Evolutionary conservation across 2,888 invertebrate genomes (phyloP).

Genomic region (Dermolepida albohirtum): DNA sequence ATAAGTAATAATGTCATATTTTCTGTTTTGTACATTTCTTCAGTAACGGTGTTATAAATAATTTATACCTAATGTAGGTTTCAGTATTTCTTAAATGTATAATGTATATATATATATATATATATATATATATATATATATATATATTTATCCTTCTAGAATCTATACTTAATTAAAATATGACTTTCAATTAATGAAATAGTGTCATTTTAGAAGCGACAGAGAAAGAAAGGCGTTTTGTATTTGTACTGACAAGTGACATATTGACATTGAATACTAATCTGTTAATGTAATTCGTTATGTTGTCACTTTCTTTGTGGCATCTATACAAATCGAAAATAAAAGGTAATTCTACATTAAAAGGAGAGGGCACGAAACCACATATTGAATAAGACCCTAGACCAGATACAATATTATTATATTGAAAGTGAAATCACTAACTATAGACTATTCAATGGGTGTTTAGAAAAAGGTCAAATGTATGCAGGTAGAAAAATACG

Average conservation of each 20-base stretch:
- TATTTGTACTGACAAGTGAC: slow-evolving; percentile 49
- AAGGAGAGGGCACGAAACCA: slow-evolving; percentile 50
- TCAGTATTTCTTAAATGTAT: no score
- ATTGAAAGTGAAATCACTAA: slow-evolving; percentile 30
- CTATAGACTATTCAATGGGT: slow-evolving; percentile 19
- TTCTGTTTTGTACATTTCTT: no score
- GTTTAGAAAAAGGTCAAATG: slow-evolving; percentile 30
- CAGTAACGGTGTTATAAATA: no score
- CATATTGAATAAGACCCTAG: slow-evolving; percentile 25
- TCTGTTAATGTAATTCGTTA: slow-evolving; percentile 64
- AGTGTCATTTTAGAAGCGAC: slow-evolving; percentile 9
- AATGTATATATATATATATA: no score
- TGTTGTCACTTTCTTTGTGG: slow-evolving; percentile 55
- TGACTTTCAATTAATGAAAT: slow-evolving; percentile 17
- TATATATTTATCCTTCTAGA: no score
- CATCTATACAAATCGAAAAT: slow-evolving; percentile 56
- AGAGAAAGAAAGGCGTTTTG: slow-evolving; percentile 11
- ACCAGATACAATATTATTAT: slow-evolving; percentile 26
- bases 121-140: no score
- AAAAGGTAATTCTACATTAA: slow-evolving; percentile 58
- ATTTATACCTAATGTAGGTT: no score
- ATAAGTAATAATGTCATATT: no score
- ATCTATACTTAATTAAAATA: neutral
- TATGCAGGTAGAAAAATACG: slow-evolving; percentile 28
- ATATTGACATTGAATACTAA: slow-evolving; percentile 61